Evolutionary conservation across 2,888 invertebrate species (phyloP), one percentile per base, ranked within the genome.

Genomic region (Homarus gammarus): DNA sequence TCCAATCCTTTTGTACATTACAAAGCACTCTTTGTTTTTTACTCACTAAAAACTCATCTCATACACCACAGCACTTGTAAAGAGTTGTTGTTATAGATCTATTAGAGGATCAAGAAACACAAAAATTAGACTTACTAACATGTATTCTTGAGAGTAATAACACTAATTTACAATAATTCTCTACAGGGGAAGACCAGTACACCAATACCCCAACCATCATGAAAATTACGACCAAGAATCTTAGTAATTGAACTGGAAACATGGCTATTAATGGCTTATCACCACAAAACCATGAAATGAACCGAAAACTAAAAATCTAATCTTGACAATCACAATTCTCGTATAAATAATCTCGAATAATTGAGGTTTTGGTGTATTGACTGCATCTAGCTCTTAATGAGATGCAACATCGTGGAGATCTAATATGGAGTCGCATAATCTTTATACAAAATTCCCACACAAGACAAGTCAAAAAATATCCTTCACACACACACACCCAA

Each of bases 101-200:
- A 64, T 22, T 22, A 27, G 27, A 64, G 84, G 84, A 84, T 84
- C 84, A 84, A 84, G 61, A 79, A 75, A 84, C 51, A 84, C 84
- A 70, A 84, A 38, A 75, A 56, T 79, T 56, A 56, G 56, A 70
- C 44, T 85, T 56, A 49, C 86, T 86, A 79, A 79, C 86, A 86
- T 86, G 79, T 86, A 86, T 84, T 84, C 51, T 86, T 72, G 6
- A 86, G 38, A 86, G 77, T 78, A 86, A 36, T 44, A 70, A 72
- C 79, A 79, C 86, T 86, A 86, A 79, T 86, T n/a, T 79, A 86
- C 79, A 86, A 86, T 79, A 78, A 49, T 79, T 40, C 27, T 83
- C 83, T 83, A 79, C 72, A 86, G 31, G 72, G 79, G 86, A 86
- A 86, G 86, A 86, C 85, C 86, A 79, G 77, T 86, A 86, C 79